Evolutionary conservation across 2,888 invertebrate genomes (phyloP).

Genomic region (Argyresthia albistria): DNA sequence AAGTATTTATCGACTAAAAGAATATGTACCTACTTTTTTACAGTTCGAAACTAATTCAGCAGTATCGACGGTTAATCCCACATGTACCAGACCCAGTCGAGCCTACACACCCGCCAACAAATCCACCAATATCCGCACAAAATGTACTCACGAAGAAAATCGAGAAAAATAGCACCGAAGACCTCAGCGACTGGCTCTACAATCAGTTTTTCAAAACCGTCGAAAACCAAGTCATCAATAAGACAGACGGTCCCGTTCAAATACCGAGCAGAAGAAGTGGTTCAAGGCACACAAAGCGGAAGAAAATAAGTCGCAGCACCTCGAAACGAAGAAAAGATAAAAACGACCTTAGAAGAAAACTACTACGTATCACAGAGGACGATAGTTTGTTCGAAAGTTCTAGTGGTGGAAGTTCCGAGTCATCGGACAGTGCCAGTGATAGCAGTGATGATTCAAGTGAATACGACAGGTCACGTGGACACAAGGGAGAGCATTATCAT

Average conservation of each 20-base stretch:
- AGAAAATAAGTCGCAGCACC: conserved; percentile 16
- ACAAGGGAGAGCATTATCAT: background rate
- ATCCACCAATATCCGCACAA: conserved; percentile 13
- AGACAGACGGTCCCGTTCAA: conserved; percentile 35
- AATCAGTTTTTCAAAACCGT: conserved; percentile 62
- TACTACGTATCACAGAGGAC: conserved; percentile 46
- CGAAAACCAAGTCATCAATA: conserved; percentile 54
- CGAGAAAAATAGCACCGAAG: conserved; percentile 28
- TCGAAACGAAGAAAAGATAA: conserved; percentile 14
- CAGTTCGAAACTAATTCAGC: conserved; percentile 40
- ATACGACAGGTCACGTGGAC: background rate
- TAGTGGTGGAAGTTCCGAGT: background rate
- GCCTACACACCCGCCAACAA: conserved; percentile 17
- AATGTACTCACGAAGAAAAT: conserved; percentile 11
- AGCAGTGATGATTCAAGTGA: background rate
- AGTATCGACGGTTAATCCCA: conserved; percentile 18
- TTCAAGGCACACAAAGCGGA: conserved; percentile 13
- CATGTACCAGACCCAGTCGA: background rate
- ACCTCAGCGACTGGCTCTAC: conserved; percentile 58
- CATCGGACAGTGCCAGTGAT: background rate
- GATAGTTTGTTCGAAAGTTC: conserved; percentile 42
- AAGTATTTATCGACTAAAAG: background rate
- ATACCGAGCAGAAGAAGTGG: background rate
- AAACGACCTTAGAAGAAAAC: conserved; percentile 31
- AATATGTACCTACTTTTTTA: too few relatives aligned